These are phyloP conservation scores for Sympetrum striolatum DNA, from an alignment of 2,888 invertebrate genomes.

Conservation along the genomic window DNA sequence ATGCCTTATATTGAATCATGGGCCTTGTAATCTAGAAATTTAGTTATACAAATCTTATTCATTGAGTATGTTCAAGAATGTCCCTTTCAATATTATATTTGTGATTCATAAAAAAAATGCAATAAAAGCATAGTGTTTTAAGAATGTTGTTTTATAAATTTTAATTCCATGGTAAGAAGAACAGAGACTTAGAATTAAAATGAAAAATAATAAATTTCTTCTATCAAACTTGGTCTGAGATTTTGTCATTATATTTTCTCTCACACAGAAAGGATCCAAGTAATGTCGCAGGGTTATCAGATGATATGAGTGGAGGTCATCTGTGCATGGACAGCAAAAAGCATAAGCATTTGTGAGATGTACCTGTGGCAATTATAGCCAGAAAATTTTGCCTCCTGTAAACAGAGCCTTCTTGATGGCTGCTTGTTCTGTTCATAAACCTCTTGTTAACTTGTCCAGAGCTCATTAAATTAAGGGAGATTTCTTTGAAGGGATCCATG, in stretches of 20 bases:
- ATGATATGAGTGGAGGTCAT: conserved; percentile 42
- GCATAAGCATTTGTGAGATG: conserved; percentile 34
- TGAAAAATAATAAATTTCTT: too few relatives aligned
- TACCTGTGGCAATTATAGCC: conserved; percentile 30
- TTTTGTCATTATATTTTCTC: background rate
- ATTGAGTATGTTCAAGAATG: too few relatives aligned
- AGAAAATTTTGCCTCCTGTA: conserved; percentile 1
- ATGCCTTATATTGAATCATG: too few relatives aligned
- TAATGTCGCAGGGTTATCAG: conserved; percentile 45
- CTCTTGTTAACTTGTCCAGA: conserved; percentile 9
- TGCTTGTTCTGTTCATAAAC: conserved; percentile 21
- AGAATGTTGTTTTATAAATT: too few relatives aligned
- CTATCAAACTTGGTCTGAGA: too few relatives aligned
- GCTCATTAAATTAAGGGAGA: conserved; percentile 9
- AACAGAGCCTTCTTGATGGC: conserved; percentile 11
- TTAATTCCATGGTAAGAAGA: too few relatives aligned
- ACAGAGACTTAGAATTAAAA: too few relatives aligned
- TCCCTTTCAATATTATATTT: too few relatives aligned
- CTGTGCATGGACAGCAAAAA: conserved; percentile 41
- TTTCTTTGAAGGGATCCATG: background rate
- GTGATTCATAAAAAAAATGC: too few relatives aligned
- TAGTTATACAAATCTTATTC: too few relatives aligned
- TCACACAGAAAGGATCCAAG: conserved; percentile 44
- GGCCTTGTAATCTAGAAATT: too few relatives aligned
- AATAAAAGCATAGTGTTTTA: too few relatives aligned